Evolutionary conservation across 2,113 vertebrate species (phyloP), one percentile per base, ranked within the genome.

Genomic region (Sceloporus undulatus): DNA sequence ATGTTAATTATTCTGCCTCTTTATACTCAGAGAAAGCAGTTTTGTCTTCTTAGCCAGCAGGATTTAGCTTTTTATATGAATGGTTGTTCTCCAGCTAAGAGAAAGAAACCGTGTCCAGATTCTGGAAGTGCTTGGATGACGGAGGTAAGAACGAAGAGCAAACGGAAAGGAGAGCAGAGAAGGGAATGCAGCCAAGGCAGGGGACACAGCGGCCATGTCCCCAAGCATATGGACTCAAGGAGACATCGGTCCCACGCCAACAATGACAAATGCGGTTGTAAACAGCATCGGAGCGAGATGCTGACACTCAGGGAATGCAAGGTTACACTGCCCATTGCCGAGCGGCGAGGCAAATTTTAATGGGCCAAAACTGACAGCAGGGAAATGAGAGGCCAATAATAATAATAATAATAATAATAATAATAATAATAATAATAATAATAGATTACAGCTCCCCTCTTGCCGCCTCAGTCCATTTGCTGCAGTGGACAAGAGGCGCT

Each of bases 221-320:
- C 84, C 42, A 87, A 91, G 90, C 91, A 94, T 92, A 85, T 8
- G 56, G 91, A 79, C 92, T 94, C 95, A 96, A 96, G 94, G 94
- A 95, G 94, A 96, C 80, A 91, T 89, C 92, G 93, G 88, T 92
- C 89, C 92, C 0, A 0, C 68, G 40, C 66, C 91, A 91, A 81
- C 54, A 40, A 27, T 96, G 94, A 95, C 95, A 96, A 94, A 95
- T 81, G 91, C 4, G 90, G 93, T 92, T 94, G 95, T 94, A 94
- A 96, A 95, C 92, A 91, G 92, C 94, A 95, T 89, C 82, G 83
- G 92, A 95, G 95, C 94, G 92, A 95, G 94, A 90, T 96, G 95
- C 95, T 96, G 95, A 96, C 95, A 86, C 93, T 38, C 92, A 10
- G 86, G 23, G 89, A 94, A 95, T 91, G 9, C 93, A 93, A 94